Evolutionary conservation across 2,113 vertebrate species (phyloP).

Genomic region (Sinosuthora webbiana): DNA sequence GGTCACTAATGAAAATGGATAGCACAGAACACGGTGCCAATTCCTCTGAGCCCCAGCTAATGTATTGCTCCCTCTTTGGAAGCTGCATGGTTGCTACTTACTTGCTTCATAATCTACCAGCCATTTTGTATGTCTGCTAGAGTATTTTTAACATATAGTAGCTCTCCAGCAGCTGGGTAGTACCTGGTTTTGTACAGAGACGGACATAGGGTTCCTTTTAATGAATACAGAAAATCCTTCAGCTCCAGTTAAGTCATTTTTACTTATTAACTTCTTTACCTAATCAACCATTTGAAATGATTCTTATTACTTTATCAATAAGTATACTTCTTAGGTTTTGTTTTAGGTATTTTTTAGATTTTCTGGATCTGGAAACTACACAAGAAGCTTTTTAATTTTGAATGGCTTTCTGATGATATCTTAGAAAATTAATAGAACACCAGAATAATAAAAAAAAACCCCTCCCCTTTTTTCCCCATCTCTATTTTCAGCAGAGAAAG

Average conservation of each 20-base stretch:
- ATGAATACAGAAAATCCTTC: background rate
- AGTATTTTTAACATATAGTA: background rate
- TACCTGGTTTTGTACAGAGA: background rate
- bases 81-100: background rate
- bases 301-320: background rate
- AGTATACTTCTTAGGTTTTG: background rate
- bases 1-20: conserved; percentile 4
- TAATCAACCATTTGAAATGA: background rate
- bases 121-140: background rate
- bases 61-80: background rate
- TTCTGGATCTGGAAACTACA: background rate
- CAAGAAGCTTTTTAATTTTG: background rate
- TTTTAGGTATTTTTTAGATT: background rate
- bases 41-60: background rate
- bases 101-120: background rate
- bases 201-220: background rate
- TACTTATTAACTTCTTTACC: background rate
- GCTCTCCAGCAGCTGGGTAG: background rate
- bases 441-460: background rate
- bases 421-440: background rate
- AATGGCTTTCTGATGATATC: background rate
- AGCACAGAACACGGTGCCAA: background rate
- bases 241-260: background rate
- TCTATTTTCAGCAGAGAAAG: background rate
- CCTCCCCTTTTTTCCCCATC: background rate